Conservation (phyloP, 1,140 invertebrate species). For the Ceratina japonica region DNA sequence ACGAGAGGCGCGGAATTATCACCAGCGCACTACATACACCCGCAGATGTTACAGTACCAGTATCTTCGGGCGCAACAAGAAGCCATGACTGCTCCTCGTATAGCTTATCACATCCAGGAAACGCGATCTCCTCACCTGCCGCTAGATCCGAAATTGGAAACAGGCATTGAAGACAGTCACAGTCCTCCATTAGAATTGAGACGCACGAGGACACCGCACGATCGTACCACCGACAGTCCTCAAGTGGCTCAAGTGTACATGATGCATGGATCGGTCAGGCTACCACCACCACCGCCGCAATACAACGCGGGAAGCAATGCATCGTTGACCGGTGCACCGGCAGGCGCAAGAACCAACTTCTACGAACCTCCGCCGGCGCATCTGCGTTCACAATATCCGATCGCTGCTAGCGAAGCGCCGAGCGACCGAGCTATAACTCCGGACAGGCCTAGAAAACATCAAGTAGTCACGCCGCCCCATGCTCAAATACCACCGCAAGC, state of each 20-base stretch:
- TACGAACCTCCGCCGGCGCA: constrained; percentile 85
- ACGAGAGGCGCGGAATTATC: constrained; percentile 70
- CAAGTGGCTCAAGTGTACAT: constrained; percentile 86
- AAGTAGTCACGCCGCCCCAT: constrained; percentile 85
- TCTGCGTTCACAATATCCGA: constrained; percentile 76
- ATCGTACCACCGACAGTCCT: constrained; percentile 88
- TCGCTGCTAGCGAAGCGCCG: constrained; percentile 78
- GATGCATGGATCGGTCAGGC: constrained; percentile 76
- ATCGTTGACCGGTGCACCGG: constrained; percentile 62
- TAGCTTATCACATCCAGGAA: constrained; percentile 76
- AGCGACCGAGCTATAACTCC: constrained; percentile 79
- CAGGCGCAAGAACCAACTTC: constrained; percentile 73
- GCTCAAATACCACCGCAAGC: constrained; percentile 87
- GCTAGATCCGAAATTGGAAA: constrained; percentile 79
- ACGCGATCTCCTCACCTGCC: constrained; percentile 74
- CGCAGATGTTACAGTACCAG: constrained; percentile 85
- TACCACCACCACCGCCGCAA: constrained; percentile 76
- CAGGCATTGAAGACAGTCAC: constrained; percentile 83
- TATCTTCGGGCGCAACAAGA: constrained; percentile 85
- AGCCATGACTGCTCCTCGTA: constrained; percentile 79
- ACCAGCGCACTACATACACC: constrained; percentile 82
- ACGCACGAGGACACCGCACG: constrained; percentile 84
- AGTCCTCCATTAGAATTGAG: constrained; percentile 87
- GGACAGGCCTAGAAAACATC: constrained; percentile 80
- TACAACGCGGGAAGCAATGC: constrained; percentile 68